Conservation (phyloP, 2,888 invertebrate genomes). For the Melieria crassipennis region DNA sequence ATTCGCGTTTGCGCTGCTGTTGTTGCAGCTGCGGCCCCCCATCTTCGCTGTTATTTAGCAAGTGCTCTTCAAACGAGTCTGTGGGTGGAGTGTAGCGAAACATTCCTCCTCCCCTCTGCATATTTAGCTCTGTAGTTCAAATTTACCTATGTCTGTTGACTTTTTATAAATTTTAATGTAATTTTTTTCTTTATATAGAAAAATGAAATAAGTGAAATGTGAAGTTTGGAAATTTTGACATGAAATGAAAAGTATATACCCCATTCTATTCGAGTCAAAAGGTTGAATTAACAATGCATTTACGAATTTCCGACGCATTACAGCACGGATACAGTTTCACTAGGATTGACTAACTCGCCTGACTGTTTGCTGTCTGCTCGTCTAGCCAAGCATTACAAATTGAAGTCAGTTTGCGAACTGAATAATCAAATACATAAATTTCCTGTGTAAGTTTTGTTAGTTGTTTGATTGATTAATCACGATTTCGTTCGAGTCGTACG, state of each 20-base stretch:
- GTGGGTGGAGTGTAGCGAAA: constrained; percentile 7
- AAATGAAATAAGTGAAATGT: constrained; percentile 13
- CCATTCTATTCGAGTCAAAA: no score
- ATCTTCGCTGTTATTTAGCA: constrained; percentile 9
- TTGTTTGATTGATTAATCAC: no score
- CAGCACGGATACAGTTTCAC: no score
- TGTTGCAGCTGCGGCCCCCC: constrained; percentile 9
- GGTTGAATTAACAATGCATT: no score
- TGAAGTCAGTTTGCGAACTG: no score
- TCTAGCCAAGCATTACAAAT: no score
- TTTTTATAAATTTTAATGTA: constrained; percentile 22
- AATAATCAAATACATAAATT: no score
- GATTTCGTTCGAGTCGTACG: no score
- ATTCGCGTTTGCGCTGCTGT: constrained; percentile 5
- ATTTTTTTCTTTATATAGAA: constrained; percentile 28
- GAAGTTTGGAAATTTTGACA: constrained; percentile 1
- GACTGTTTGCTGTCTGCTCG: no score
- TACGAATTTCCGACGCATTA: no score
- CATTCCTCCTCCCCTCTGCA: constrained; percentile 11
- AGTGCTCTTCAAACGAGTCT: constrained; percentile 14
- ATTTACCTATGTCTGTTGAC: constrained; percentile 20
- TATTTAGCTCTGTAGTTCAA: constrained; percentile 6
- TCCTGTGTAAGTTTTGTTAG: no score
- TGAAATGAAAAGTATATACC: background rate
- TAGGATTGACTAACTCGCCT: no score